Base-by-base conservation (phyloP, 2,797 vertebrate genomes). In the Orientallactaga sibirica region DNA sequence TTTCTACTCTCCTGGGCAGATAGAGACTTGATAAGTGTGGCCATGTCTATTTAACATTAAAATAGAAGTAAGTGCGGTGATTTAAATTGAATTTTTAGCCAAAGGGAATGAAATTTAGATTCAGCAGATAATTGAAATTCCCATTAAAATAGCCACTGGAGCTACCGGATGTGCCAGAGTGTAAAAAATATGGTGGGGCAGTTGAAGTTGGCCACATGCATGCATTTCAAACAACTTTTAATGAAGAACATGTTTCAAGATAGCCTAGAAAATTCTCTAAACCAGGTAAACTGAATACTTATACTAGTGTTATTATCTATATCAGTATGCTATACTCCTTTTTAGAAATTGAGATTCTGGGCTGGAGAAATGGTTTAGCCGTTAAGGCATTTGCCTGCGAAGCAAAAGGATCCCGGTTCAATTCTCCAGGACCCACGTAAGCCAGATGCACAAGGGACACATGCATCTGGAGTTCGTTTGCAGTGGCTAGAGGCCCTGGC, bases 31-130 rank as follows among this genome's bases (percentile, higher is more conserved):
- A 16, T 62, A 91, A 58, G 0, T 71, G 25, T 82, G 14, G 48
- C 67, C 6, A 2, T 43, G n/a, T 14, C 7, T 33, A 27, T 0
- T 7, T 15, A 74, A 88, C 55, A 88, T n/a, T 55, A 80, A 91
- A 77, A 48, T 7, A 77, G 15, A 73, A 85, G 22, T 68, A 66
- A 80, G 16, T 78, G 24, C 14, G 70, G n/a, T 67, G 41, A 85
- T 88, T 94, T 74, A 88, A 71, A 25, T 2, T 52, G 25, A 75
- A n/a, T 41, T 88, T 92, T 79, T 70, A 85, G 52, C 75, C 41
- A 77, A 82, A 94, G 73, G 22, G 66, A 82, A 29, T 76, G 25
- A 15, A 88, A 81, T 12, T 80, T 77, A 77, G 73, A 86, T 61
- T 18, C 8, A 37, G 29, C 1, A 86, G 37, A 91, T 73, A 82